These are phyloP conservation scores for Drosophila setifemur DNA, from an alignment of 1,140 invertebrate genomes.

Conservation along the genomic window DNA sequence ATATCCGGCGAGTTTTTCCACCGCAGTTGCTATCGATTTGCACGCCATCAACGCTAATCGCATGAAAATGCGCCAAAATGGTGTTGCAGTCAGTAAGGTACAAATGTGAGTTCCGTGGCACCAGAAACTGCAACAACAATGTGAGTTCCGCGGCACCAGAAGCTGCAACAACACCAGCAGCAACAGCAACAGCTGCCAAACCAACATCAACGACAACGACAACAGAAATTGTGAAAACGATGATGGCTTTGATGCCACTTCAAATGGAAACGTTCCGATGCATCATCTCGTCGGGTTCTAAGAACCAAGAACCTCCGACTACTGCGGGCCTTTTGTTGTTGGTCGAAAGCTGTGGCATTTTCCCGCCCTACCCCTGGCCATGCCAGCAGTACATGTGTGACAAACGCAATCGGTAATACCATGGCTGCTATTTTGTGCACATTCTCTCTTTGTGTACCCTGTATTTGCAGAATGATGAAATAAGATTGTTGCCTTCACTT, in stretches of 20 bases:
- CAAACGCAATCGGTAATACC: conserved; percentile 11
- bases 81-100: conserved; percentile 33
- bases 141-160: neutral
- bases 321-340: conserved; percentile 35
- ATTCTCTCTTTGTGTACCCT: conserved; percentile 14
- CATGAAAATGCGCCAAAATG: conserved; percentile 37
- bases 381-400: conserved; percentile 28
- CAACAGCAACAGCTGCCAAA: neutral
- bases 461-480: neutral
- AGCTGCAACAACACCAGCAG: conserved; percentile 17
- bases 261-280: conserved; percentile 60
- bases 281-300: conserved; percentile 31
- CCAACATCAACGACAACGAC: neutral
- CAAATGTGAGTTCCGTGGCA: neutral
- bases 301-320: conserved; percentile 5
- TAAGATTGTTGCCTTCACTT: no score
- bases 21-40: conserved; percentile 46
- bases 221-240: conserved; percentile 31
- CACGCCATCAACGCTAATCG: conserved; percentile 32
- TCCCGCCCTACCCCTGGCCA: conserved; percentile 11
- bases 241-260: conserved; percentile 61
- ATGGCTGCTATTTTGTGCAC: neutral
- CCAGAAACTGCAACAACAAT: conserved; percentile 12
- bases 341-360: conserved; percentile 31
- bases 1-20: neutral